Conservation (phyloP, 2,888 invertebrate species). For the Tipula confusa region DNA sequence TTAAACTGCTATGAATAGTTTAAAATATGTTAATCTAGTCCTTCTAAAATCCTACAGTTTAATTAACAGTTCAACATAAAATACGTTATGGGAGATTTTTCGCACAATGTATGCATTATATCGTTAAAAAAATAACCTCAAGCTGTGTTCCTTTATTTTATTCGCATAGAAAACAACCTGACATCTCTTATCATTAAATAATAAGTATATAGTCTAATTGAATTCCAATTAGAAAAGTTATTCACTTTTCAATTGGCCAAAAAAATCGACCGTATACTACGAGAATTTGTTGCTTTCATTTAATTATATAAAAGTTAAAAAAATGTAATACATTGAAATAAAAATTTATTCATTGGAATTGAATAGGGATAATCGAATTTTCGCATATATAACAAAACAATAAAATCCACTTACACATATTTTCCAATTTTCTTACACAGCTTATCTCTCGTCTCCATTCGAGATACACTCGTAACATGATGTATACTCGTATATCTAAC, state of each 20-base stretch:
- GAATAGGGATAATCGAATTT: conserved; percentile 8
- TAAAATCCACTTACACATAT: conserved; percentile 3
- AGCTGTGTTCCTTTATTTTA: too few species aligned
- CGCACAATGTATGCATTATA: too few species aligned
- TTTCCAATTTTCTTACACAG: background rate
- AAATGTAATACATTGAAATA: background rate
- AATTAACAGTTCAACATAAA: too few species aligned
- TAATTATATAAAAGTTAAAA: conserved; percentile 15
- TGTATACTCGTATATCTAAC: background rate
- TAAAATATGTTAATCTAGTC: too few species aligned
- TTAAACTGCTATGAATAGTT: too few species aligned
- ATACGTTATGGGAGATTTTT: too few species aligned
- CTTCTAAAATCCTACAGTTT: too few species aligned
- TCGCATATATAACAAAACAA: background rate
- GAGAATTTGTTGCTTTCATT: background rate
- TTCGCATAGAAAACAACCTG: too few species aligned
- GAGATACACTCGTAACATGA: too few species aligned
- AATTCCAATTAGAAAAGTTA: background rate
- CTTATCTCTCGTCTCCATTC: background rate
- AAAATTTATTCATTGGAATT: conserved; percentile 16
- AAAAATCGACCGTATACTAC: background rate
- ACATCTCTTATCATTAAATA: too few species aligned
- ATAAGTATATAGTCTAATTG: background rate
- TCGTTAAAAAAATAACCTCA: too few species aligned
- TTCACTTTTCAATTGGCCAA: background rate